These are phyloP conservation scores for Leptinotarsa rubiginosa DNA, from an alignment of 2,888 invertebrate species.

Conservation along the genomic window DNA sequence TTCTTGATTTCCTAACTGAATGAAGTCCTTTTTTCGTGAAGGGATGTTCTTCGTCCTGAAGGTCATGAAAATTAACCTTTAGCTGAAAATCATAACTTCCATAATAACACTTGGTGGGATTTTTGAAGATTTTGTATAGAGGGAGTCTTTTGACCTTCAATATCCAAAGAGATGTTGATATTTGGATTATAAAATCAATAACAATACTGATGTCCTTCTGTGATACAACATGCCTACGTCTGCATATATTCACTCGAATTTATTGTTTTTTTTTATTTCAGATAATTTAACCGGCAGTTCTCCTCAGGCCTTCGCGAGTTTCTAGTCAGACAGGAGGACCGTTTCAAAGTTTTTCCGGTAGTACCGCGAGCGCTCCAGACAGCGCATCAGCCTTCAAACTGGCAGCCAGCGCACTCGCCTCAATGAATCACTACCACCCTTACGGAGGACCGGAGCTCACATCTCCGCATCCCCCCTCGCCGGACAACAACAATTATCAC, in stretches of 20 bases:
- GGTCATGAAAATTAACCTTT: too few species aligned
- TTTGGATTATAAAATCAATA: too few species aligned
- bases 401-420: constrained; percentile 85
- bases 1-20: too few species aligned
- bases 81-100: too few species aligned
- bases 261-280: constrained; percentile 1
- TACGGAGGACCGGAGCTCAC: constrained; percentile 79
- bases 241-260: not conserved
- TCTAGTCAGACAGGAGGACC: not conserved
- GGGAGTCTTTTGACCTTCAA: too few species aligned
- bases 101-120: too few species aligned
- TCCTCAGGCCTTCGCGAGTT: not conserved
- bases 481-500: constrained; percentile 77
- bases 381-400: constrained; percentile 75
- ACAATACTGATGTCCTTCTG: too few species aligned
- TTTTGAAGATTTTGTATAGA: too few species aligned
- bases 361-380: constrained; percentile 43
- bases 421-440: constrained; percentile 93
- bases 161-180: too few species aligned
- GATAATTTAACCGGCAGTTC: not conserved
- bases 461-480: constrained; percentile 82
- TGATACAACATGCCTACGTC: not conserved
- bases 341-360: not conserved
- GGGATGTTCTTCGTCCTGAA: too few species aligned
- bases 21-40: too few species aligned